phyloP scores from a whole-genome alignment of 2,888 invertebrate genomes.

The Dione vanillae region DNA sequence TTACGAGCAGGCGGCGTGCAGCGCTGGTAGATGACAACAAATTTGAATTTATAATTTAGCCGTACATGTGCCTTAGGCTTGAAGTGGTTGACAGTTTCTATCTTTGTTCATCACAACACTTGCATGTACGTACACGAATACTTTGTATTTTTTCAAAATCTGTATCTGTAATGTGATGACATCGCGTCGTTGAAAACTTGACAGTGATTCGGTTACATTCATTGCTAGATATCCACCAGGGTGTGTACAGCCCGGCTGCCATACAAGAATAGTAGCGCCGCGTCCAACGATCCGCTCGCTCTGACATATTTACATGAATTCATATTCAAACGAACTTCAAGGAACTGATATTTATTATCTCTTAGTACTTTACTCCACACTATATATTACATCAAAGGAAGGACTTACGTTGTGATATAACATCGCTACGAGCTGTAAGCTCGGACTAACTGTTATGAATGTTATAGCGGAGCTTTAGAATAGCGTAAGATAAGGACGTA shows the following conservation, averaged over 20 bases:
- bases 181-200: background rate
- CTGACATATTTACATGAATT: conserved; percentile 23
- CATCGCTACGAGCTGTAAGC: background rate
- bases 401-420: background rate
- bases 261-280: background rate
- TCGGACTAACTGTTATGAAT: background rate
- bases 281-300: conserved; percentile 1
- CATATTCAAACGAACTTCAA: conserved; percentile 32
- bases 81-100: too few species aligned
- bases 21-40: background rate
- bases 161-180: background rate
- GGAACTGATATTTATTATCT: conserved; percentile 28
- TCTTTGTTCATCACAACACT: too few species aligned
- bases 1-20: background rate
- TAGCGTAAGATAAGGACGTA: background rate
- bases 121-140: too few species aligned
- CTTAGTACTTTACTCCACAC: conserved; percentile 15
- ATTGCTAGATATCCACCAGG: background rate
- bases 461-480: background rate
- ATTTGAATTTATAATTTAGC: background rate
- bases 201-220: background rate
- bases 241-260: background rate
- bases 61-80: background rate
- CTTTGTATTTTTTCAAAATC: too few species aligned
- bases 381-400: conserved; percentile 18